Base-by-base conservation (phyloP, 2,797 vertebrate species). In the Karalla daura region DNA sequence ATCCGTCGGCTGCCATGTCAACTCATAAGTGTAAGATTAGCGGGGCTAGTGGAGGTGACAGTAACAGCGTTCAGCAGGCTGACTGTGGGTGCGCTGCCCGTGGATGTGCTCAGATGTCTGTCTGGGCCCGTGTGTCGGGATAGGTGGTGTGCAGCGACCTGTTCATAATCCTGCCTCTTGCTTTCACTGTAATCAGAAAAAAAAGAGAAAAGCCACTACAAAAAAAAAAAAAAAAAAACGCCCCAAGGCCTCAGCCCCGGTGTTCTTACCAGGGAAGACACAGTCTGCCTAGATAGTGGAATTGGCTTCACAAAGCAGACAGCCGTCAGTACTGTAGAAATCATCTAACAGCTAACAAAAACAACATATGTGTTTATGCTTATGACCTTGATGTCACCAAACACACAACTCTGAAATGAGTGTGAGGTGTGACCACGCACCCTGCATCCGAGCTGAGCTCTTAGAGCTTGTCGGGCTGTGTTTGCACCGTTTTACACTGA, bases 401-500 rank as follows among this genome's bases (percentile, higher is more conserved):
- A 55, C 62, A 59, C 7, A 41, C 4, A 53, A 27, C 32, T 46
- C 43, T 28, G 55, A 75, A 68, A 82, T 79, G 65, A 55, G 60
- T 72, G 44, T 17, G 30, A 54, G 46, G 17, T 47, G 17, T 50
- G 12, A 33, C 43, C 37, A 23, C 69, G 72, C 58, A 61, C 56
- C 55, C 61, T 50, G 76, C 53, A 55, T 59, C 58, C 35, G 60
- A 62, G 56, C 66, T 56, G 3, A 47, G 69, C 60, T 78, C 33
- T 35, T 1, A 12, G 37, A 41, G 36, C 68, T 65, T 63, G 68
- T 70, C 23, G 37, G 83, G 63, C 58, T 83, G 66, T 86, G 81
- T 85, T 86, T 83, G 70, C 54, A 47, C 74, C 72, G 77, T 59
- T 73, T 77, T 77, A 85, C 78, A 80, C n/a, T 63, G 73, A 80